Percentiles rank a stretch among this genome's conserved stretches.
Evolutionary conservation across 2,113 vertebrate genomes (phyloP).

Genomic region (Bufo bufo): DNA sequence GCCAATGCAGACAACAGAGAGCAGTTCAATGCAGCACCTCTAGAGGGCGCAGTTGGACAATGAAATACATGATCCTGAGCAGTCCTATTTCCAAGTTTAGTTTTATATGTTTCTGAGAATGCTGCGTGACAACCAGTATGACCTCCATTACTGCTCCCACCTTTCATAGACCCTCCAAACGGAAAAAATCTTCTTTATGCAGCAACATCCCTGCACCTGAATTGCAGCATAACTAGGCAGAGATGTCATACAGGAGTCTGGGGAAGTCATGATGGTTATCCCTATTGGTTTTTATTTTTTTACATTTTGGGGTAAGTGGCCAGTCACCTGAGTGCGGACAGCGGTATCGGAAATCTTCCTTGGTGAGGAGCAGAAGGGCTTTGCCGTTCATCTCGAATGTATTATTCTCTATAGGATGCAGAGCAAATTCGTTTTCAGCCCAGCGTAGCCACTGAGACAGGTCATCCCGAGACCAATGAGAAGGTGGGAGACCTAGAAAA

Average conservation of each 20-base stretch:
- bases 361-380: conserved; percentile 95
- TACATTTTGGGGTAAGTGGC: not conserved
- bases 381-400: conserved; percentile 99
- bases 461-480: conserved; percentile 94
- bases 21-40: not conserved
- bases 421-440: conserved; percentile 94
- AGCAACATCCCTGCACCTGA: too few relatives aligned
- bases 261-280: not conserved
- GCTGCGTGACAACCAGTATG: not conserved
- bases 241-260: not conserved
- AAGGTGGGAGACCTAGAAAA: conserved; percentile 85
- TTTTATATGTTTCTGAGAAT: too few relatives aligned
- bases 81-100: too few relatives aligned
- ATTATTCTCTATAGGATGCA: conserved; percentile 88
- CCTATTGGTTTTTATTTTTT: not conserved
- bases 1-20: not conserved
- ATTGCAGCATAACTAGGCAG: not conserved
- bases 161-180: too few relatives aligned
- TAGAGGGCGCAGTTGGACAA: not conserved
- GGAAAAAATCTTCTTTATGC: not conserved
- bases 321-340: conserved; percentile 92
- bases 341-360: conserved; percentile 98
- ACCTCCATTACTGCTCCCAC: not conserved
- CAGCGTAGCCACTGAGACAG: conserved; percentile 96
- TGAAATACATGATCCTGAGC: too few relatives aligned